These are phyloP conservation scores for Acanthiza pusilla DNA, from an alignment of 2,797 vertebrate species.

Conservation along the genomic window DNA sequence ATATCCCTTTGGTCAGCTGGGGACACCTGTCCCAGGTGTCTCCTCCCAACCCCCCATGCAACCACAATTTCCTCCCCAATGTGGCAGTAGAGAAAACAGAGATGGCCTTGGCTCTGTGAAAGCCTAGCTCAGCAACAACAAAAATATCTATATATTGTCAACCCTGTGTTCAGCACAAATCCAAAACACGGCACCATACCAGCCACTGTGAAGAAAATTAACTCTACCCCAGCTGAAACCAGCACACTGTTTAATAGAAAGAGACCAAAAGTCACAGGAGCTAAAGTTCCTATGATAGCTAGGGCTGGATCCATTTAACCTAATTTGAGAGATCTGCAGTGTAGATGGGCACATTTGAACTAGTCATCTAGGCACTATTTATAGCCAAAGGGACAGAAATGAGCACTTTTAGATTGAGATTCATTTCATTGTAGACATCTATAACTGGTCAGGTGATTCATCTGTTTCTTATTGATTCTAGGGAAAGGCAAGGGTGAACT, in stretches of 20 bases:
- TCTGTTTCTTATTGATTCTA: background rate
- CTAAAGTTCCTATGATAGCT: background rate
- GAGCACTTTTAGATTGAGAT: background rate
- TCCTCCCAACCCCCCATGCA: rapidly evolving
- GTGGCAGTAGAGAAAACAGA: too few relatives aligned
- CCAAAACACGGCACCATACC: too few relatives aligned
- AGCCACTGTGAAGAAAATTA: background rate
- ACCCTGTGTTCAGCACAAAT: background rate
- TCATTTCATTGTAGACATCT: background rate
- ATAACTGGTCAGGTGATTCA: background rate
- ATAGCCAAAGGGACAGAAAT: background rate
- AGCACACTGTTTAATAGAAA: background rate
- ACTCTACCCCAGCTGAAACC: background rate
- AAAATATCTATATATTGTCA: background rate
- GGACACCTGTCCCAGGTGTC: rapidly evolving
- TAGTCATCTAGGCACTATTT: background rate
- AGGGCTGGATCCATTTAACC: background rate
- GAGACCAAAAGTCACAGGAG: background rate
- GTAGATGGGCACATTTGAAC: background rate
- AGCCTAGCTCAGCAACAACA: background rate
- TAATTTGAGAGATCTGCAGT: background rate
- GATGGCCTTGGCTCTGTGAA: background rate
- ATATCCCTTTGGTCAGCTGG: background rate
- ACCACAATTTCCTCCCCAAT: rapidly evolving
- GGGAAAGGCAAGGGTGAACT: background rate